These are phyloP conservation scores for Merodon equestris DNA, from an alignment of 2,888 invertebrate species.

Conservation along the genomic window DNA sequence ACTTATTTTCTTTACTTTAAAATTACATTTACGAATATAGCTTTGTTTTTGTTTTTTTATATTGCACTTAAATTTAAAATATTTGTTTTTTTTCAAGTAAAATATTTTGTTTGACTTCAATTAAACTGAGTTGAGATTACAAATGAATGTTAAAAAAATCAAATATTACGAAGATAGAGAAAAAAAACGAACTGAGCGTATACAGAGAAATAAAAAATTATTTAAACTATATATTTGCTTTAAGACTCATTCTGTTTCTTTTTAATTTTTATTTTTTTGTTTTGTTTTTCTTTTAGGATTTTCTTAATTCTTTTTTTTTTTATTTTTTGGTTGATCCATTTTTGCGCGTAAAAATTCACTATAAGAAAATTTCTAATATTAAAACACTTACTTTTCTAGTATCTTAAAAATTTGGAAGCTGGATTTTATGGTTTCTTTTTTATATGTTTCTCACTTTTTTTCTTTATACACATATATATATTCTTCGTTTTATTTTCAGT, in stretches of 20 bases:
- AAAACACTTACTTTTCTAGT: conserved; percentile 72
- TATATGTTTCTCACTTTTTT: conserved; percentile 39
- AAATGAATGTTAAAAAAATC: background rate
- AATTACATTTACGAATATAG: conserved; percentile 23
- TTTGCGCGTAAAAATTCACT: conserved; percentile 69
- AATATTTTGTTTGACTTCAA: background rate
- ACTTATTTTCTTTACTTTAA: conserved; percentile 24
- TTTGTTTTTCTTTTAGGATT: conserved; percentile 1
- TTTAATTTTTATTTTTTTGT: too few species aligned
- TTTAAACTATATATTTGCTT: conserved; percentile 9
- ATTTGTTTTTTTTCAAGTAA: background rate
- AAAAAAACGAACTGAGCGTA: conserved; percentile 24
- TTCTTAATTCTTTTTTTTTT: conserved; percentile 22
- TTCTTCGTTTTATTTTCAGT: conserved; percentile 31
- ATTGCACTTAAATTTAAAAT: conserved; percentile 44
- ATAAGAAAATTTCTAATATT: conserved; percentile 70
- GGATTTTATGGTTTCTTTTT: conserved; percentile 58
- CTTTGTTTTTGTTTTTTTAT: conserved; percentile 23
- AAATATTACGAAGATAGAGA: background rate
- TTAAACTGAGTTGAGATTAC: too few species aligned
- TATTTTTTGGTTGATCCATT: conserved; percentile 53
- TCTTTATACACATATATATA: conserved; percentile 45
- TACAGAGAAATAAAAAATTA: conserved; percentile 18
- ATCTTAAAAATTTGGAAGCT: conserved; percentile 73
- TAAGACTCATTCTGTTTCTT: background rate